A percentile compares a stretch with the other conserved stretches of the same genome.
phyloP scores from a whole-genome alignment of 2,113 vertebrate genomes.

The Ammodytes dubius region DNA sequence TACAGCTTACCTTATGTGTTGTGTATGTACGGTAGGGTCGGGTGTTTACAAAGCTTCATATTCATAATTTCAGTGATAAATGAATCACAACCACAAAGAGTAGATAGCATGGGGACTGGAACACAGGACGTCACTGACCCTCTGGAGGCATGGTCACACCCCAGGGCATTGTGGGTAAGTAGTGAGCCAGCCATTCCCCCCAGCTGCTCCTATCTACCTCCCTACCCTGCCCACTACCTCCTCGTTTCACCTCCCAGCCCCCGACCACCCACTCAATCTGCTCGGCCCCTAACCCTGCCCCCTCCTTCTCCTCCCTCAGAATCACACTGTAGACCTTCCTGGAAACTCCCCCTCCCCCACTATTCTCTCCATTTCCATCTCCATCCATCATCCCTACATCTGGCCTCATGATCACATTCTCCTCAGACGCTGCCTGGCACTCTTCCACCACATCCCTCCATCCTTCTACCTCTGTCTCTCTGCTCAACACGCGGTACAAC shows the following conservation, averaged over 20 bases:
- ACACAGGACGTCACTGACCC: neutral
- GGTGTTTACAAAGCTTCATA: too few species aligned
- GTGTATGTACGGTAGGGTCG: too few species aligned
- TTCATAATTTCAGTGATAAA: too few species aligned
- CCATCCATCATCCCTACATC: neutral
- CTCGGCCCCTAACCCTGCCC: constrained; percentile 34
- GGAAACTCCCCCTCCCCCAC: constrained; percentile 55
- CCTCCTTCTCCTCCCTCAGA: constrained; percentile 67
- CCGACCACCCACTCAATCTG: constrained; percentile 78
- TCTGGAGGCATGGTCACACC: constrained; percentile 39
- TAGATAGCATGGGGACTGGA: too few species aligned
- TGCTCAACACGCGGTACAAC: too few species aligned
- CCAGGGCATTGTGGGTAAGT: constrained; percentile 76
- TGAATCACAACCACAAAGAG: too few species aligned
- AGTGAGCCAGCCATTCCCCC: constrained; percentile 70
- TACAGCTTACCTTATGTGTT: too few species aligned
- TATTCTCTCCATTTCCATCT: neutral
- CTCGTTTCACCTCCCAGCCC: constrained; percentile 74
- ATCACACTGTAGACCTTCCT: constrained; percentile 78
- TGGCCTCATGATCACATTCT: neutral
- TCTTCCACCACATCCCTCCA: constrained; percentile 61
- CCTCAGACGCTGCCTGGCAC: constrained; percentile 11
- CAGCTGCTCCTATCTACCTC: constrained; percentile 61
- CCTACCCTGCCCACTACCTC: constrained; percentile 44
- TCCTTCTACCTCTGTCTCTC: constrained; percentile 68